Evolutionary conservation across 1,140 invertebrate genomes (phyloP).

Genomic region (Hestina assimilis): DNA sequence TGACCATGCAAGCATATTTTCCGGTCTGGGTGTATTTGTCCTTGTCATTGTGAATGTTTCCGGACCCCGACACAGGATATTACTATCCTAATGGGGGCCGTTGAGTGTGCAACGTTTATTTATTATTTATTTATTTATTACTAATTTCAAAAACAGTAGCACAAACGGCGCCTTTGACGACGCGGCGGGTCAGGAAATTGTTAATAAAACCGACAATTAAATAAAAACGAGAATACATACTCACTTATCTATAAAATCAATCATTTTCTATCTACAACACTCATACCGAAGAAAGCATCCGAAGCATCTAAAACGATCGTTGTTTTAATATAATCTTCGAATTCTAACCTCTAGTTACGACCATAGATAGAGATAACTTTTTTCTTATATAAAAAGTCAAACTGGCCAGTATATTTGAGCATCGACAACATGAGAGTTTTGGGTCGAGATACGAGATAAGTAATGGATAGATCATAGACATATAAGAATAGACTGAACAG

Average conservation of each 20-base stretch:
- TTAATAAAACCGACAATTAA: not conserved
- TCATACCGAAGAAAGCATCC: conserved; percentile 23
- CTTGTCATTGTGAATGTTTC: too few species aligned
- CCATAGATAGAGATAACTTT: conserved; percentile 39
- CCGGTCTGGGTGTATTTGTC: too few species aligned
- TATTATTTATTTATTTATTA: too few species aligned
- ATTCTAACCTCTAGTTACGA: conserved; percentile 55
- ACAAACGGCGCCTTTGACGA: not conserved
- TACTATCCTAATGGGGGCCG: too few species aligned
- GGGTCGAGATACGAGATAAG: conserved; percentile 55
- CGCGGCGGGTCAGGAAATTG: not conserved
- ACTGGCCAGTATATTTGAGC: conserved; percentile 52
- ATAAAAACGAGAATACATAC: conserved; percentile 10
- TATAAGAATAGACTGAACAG: too few species aligned
- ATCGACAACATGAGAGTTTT: conserved; percentile 54
- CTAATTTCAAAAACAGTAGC: not conserved
- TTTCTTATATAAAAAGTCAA: conserved; percentile 53
- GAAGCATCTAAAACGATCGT: conserved; percentile 47
- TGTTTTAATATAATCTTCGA: conserved; percentile 45
- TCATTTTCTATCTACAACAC: conserved; percentile 14
- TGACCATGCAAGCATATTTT: too few species aligned
- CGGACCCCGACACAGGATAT: too few species aligned
- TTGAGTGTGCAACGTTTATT: too few species aligned
- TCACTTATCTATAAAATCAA: conserved; percentile 15
- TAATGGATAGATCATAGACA: too few species aligned